A percentile compares a stretch with the other conserved stretches of the same genome.
These are phyloP conservation scores for Morpho deidamia DNA, from an alignment of 2,888 invertebrate species.

Conservation along the genomic window DNA sequence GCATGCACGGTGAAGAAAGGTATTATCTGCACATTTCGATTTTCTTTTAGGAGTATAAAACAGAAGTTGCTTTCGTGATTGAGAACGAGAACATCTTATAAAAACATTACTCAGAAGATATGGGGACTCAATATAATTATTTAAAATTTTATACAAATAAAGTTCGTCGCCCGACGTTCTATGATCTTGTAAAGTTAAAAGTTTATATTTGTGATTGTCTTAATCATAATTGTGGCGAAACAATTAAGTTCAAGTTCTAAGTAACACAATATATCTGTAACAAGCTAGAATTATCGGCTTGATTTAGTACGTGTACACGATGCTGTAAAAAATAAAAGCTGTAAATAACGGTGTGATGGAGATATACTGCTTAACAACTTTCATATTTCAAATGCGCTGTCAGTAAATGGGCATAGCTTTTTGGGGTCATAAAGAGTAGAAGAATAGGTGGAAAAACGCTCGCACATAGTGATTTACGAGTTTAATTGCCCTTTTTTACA, in stretches of 20 bases:
- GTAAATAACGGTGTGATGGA: slow-evolving; percentile 57
- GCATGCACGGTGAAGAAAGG: too few species aligned
- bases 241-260: slow-evolving; percentile 35
- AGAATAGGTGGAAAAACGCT: slow-evolving; percentile 48
- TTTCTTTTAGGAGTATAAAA: too few species aligned
- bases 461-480: slow-evolving; percentile 64
- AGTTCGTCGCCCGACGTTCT: too few species aligned
- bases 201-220: too few species aligned
- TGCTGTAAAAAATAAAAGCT: slow-evolving; percentile 54
- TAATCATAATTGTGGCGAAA: not conserved
- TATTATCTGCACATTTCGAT: too few species aligned
- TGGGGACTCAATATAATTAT: too few species aligned
- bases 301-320: slow-evolving; percentile 59
- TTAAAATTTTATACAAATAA: too few species aligned
- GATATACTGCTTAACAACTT: slow-evolving; percentile 68
- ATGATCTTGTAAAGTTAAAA: too few species aligned
- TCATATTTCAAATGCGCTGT: slow-evolving; percentile 69
- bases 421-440: slow-evolving; percentile 44
- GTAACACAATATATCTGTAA: slow-evolving; percentile 48
- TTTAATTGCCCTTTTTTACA: slow-evolving; percentile 61
- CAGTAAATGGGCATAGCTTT: slow-evolving; percentile 33
- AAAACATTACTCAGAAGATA: too few species aligned
- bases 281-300: slow-evolving; percentile 31
- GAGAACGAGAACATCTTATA: too few species aligned
- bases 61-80: too few species aligned